phyloP scores from a whole-genome alignment of 2,888 invertebrate species.

The Cataglyphis rosenhaueri region DNA sequence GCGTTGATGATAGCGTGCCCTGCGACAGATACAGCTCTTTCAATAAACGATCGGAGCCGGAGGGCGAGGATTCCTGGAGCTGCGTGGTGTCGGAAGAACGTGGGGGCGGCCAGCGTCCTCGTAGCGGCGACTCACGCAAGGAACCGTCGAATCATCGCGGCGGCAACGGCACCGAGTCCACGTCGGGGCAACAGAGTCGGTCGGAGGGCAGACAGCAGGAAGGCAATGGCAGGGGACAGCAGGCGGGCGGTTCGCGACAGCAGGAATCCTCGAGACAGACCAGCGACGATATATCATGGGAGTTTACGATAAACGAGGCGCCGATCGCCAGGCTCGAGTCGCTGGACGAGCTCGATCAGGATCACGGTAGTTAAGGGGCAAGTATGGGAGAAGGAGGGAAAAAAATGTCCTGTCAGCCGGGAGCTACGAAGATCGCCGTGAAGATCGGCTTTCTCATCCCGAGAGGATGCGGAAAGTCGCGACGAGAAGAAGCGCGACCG shows the following conservation, averaged over 20 bases:
- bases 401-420: background rate
- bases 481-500: background rate
- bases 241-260: conserved; percentile 50
- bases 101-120: conserved; percentile 75
- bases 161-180: conserved; percentile 33
- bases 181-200: conserved; percentile 53
- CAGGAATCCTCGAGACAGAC: conserved; percentile 80
- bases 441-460: conserved; percentile 2
- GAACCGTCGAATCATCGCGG: conserved; percentile 74
- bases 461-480: conserved; percentile 6
- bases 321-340: conserved; percentile 90
- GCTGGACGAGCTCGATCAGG: conserved; percentile 88
- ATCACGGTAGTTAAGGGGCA: conserved; percentile 82
- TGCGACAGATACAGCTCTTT: conserved; percentile 82
- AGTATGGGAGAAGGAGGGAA: background rate
- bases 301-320: conserved; percentile 85
- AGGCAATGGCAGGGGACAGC: conserved; percentile 16
- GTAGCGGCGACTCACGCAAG: conserved; percentile 80
- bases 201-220: conserved; percentile 64
- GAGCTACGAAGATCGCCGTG: background rate
- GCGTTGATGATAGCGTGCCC: conserved; percentile 30
- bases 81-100: conserved; percentile 78
- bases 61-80: conserved; percentile 83
- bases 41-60: conserved; percentile 82
- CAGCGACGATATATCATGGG: conserved; percentile 84